Conservation (phyloP, 2,888 invertebrate genomes). For the Stenoptilia bipunctidactyla region DNA sequence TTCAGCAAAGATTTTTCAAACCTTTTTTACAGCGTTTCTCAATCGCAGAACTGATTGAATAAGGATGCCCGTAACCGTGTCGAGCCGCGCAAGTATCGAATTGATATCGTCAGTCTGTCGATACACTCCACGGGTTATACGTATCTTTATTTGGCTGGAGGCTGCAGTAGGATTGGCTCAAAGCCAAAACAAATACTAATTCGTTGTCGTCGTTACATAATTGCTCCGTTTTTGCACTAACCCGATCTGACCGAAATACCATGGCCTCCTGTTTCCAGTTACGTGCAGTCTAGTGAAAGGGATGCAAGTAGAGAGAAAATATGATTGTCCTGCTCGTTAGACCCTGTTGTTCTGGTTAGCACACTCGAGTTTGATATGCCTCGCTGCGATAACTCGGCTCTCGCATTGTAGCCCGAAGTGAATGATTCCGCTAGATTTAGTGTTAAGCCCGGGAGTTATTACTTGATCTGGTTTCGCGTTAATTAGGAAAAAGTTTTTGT, state of each 20-base stretch:
- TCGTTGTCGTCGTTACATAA: conserved; percentile 58
- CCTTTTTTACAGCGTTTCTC: no score
- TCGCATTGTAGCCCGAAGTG: neutral
- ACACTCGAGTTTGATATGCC: neutral
- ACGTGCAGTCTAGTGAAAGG: neutral
- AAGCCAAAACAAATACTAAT: conserved; percentile 55
- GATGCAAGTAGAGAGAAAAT: neutral
- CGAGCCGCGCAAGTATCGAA: no score
- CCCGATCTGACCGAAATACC: conserved; percentile 8
- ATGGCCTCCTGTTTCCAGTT: conserved; percentile 4
- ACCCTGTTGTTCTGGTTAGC: neutral
- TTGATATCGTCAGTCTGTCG: neutral
- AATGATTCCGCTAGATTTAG: neutral
- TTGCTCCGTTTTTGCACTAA: conserved; percentile 50
- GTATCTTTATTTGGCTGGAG: conserved; percentile 20
- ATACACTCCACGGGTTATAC: conserved; percentile 4
- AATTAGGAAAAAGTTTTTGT: no score
- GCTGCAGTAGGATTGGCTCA: conserved; percentile 38
- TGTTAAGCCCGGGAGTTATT: no score
- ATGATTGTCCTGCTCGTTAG: neutral
- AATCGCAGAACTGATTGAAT: no score
- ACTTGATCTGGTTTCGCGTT: no score
- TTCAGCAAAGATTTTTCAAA: no score
- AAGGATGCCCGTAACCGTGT: no score
- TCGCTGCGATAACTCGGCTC: neutral